These are phyloP conservation scores for Neelides sp. DNA, from an alignment of 1,140 invertebrate species.

Conservation along the genomic window DNA sequence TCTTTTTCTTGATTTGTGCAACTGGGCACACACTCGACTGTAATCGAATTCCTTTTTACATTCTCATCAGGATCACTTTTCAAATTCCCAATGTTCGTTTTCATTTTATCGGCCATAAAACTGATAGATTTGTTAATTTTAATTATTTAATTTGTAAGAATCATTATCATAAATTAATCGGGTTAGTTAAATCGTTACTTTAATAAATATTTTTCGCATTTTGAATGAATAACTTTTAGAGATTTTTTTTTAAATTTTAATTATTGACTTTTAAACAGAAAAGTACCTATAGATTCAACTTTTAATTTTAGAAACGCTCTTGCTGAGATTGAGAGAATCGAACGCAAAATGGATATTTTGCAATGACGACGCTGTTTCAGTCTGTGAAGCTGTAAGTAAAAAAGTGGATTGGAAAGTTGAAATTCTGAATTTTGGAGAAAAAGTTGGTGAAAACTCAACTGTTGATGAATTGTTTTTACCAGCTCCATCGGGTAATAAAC, in stretches of 20 bases:
- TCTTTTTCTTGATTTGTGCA: too few relatives aligned
- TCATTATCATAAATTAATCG: background rate
- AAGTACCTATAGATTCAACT: too few relatives aligned
- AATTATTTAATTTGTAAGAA: slow-evolving; percentile 1
- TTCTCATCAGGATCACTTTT: too few relatives aligned
- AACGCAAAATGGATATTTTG: slow-evolving; percentile 27
- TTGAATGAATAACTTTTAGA: background rate
- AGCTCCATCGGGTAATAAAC: too few relatives aligned
- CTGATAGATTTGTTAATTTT: too few relatives aligned
- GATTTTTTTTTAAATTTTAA: background rate
- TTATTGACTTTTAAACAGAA: too few relatives aligned
- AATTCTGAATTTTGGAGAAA: slow-evolving; percentile 21
- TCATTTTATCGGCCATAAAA: too few relatives aligned
- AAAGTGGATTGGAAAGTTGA: slow-evolving; percentile 22
- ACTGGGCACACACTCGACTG: too few relatives aligned
- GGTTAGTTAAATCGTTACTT: background rate
- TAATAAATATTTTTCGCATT: background rate
- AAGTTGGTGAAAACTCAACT: slow-evolving; percentile 15
- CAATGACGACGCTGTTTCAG: slow-evolving; percentile 12
- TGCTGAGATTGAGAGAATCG: slow-evolving; percentile 14
- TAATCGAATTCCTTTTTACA: too few relatives aligned
- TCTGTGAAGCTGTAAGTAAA: slow-evolving; percentile 10
- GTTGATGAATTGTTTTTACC: slow-evolving; percentile 20
- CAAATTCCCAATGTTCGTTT: too few relatives aligned
- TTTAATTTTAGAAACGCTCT: too few relatives aligned